These are phyloP conservation scores for Epinephelus fuscoguttatus DNA, from an alignment of 2,113 vertebrate species.

Conservation along the genomic window DNA sequence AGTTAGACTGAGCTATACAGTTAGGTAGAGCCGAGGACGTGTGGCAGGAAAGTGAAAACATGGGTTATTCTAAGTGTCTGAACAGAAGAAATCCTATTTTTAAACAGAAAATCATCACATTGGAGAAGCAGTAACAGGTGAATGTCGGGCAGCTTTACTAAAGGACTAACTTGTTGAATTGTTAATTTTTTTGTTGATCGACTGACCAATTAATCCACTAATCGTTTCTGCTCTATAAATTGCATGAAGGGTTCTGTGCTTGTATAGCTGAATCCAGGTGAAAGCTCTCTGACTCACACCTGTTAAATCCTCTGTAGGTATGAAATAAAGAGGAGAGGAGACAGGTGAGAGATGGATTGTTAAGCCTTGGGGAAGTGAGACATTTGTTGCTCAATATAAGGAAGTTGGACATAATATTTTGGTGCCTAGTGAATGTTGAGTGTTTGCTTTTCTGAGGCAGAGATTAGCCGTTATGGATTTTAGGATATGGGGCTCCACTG, in stretches of 20 bases:
- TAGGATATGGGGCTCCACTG: neutral
- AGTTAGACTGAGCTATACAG: neutral
- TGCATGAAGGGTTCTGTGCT: neutral
- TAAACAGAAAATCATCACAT: neutral
- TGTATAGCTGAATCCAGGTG: neutral
- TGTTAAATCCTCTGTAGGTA: constrained; percentile 1
- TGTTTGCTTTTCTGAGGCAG: constrained; percentile 32
- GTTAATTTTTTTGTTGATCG: neutral
- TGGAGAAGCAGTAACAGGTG: neutral
- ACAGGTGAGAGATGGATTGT: neutral
- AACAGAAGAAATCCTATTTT: neutral
- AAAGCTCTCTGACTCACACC: constrained; percentile 8
- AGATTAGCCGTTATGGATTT: constrained; percentile 49
- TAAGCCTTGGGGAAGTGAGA: neutral
- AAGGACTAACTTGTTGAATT: neutral
- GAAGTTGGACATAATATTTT: constrained; percentile 25
- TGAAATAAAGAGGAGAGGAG: neutral
- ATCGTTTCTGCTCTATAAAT: neutral
- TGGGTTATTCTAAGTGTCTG: neutral
- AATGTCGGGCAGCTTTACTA: constrained; percentile 11
- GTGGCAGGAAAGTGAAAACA: neutral
- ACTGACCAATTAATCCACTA: neutral
- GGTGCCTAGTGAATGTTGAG: constrained; percentile 16
- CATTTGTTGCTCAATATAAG: neutral
- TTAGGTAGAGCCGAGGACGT: neutral